Percentiles rank a stretch among this genome's conserved stretches.
Evolutionary conservation across 2,888 invertebrate genomes (phyloP).

Genomic region (Drosophila melanosoma): DNA sequence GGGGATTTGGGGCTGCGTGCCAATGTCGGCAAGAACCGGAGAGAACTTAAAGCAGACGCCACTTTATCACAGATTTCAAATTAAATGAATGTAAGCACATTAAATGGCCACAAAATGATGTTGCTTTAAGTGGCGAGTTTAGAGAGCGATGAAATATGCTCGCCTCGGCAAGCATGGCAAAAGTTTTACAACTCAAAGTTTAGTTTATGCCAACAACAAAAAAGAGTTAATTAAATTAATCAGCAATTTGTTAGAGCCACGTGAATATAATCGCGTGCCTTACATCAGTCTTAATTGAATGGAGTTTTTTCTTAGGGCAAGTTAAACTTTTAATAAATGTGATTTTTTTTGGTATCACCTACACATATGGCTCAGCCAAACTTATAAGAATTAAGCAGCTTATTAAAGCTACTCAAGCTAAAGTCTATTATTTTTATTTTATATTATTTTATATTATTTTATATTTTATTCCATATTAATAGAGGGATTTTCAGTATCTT

Average conservation of each 20-base stretch:
- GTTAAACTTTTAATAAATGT: slow-evolving; percentile 11
- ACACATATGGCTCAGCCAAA: background rate
- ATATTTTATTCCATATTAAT: too few relatives aligned
- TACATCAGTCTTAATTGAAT: slow-evolving; percentile 33
- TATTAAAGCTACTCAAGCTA: slow-evolving; percentile 6
- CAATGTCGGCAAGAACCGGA: background rate
- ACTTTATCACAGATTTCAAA: slow-evolving; percentile 77
- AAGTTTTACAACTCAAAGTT: slow-evolving; percentile 58
- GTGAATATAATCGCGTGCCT: slow-evolving; percentile 51
- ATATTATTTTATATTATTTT: too few relatives aligned
- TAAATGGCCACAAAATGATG: slow-evolving; percentile 60
- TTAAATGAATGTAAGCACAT: slow-evolving; percentile 77
- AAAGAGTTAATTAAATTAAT: slow-evolving; percentile 76
- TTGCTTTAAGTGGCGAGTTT: slow-evolving; percentile 54
- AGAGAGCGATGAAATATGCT: slow-evolving; percentile 15
- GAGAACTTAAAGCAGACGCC: slow-evolving; percentile 66
- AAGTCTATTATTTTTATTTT: too few relatives aligned
- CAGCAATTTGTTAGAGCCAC: slow-evolving; percentile 67
- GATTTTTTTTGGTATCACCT: background rate
- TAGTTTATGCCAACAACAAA: slow-evolving; percentile 60
- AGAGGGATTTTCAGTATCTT: too few relatives aligned
- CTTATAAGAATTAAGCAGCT: slow-evolving; percentile 1
- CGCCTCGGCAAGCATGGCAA: slow-evolving; percentile 6
- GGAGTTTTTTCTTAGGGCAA: slow-evolving; percentile 3
- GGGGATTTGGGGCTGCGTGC: background rate